Evolutionary conservation across 2,797 vertebrate genomes (phyloP).

Genomic region (Lemur catta): DNA sequence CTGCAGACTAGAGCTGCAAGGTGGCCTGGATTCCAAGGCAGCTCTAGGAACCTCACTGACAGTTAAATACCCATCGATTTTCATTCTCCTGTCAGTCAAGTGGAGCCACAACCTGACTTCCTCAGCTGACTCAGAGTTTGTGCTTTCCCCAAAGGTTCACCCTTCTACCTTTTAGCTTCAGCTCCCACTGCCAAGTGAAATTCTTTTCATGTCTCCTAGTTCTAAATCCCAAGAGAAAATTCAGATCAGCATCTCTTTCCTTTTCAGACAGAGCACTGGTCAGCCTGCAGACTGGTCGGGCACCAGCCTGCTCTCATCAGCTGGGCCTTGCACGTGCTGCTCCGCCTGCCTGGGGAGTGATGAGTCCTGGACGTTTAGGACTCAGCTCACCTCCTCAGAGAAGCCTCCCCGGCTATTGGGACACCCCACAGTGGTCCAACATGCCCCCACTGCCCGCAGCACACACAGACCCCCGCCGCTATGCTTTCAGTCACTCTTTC

Average conservation of each 20-base stretch:
- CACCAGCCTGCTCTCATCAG: neutral
- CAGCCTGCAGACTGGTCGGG: neutral
- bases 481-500: neutral
- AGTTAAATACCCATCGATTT: accelerated
- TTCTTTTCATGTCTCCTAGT: neutral
- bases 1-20: neutral
- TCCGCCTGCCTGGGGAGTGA: neutral
- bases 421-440: neutral
- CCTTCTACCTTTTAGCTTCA: neutral
- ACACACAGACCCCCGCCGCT: too few species aligned
- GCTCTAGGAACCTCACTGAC: neutral
- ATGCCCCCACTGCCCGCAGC: neutral
- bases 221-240: neutral
- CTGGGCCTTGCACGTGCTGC: neutral
- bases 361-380: neutral
- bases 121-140: neutral
- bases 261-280: neutral
- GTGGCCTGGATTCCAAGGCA: neutral
- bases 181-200: neutral
- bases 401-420: neutral
- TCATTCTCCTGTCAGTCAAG: neutral
- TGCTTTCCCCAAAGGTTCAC: neutral
- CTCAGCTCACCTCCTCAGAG: neutral
- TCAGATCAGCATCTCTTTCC: neutral
- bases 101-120: neutral